phyloP scores from a whole-genome alignment of 2,888 invertebrate genomes.

The Capitulum mitella region DNA sequence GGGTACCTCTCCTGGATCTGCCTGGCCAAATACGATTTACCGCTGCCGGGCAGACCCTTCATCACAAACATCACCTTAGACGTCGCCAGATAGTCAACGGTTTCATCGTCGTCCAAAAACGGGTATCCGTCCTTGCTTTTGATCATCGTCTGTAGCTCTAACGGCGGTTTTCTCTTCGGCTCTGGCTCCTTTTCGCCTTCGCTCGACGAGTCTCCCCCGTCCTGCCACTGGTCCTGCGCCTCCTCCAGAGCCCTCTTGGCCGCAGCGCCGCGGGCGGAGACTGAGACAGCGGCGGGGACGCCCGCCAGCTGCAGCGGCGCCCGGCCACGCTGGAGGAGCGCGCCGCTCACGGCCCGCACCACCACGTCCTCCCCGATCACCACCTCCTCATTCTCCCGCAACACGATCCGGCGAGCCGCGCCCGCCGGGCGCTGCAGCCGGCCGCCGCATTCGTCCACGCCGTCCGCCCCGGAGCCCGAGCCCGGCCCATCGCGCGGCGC shows the following conservation, averaged over 20 bases:
- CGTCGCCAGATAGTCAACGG: not conserved
- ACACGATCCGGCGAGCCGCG: not conserved
- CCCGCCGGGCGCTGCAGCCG: not conserved
- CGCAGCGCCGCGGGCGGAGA: not conserved
- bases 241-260: not conserved
- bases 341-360: not conserved
- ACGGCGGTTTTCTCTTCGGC: not conserved
- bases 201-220: not conserved
- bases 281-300: not conserved
- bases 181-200: not conserved
- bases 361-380: not conserved
- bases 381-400: not conserved
- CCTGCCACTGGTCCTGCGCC: not conserved
- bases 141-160: not conserved
- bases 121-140: not conserved
- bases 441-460: constrained; percentile 2
- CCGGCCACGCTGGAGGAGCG: not conserved
- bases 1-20: constrained; percentile 25
- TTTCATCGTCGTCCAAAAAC: not conserved
- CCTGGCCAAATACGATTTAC: constrained; percentile 27
- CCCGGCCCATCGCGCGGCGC: not conserved
- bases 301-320: not conserved
- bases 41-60: constrained; percentile 30
- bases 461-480: not conserved
- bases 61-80: constrained; percentile 27